Percentiles rank a stretch among this genome's conserved stretches.
These are phyloP conservation scores for Drosophila truncata DNA, from an alignment of 1,140 invertebrate species.

Conservation along the genomic window DNA sequence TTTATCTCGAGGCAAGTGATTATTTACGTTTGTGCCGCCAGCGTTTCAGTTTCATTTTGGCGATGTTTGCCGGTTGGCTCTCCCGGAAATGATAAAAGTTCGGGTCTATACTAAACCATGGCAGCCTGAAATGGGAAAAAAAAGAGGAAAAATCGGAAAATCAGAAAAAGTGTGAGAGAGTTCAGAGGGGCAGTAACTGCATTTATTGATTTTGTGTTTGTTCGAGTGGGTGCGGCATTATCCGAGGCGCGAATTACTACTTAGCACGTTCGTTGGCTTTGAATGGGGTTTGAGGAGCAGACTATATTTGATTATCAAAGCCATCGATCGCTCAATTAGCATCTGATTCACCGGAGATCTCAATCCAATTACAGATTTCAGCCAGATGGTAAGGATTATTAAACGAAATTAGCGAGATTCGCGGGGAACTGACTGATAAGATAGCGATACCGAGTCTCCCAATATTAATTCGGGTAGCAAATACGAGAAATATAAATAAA, in stretches of 20 bases:
- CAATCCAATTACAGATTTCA: conserved; percentile 30
- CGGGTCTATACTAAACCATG: neutral
- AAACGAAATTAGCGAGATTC: conserved; percentile 34
- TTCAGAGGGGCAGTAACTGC: conserved; percentile 20
- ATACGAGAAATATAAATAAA: conserved; percentile 24
- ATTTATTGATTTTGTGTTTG: conserved; percentile 57
- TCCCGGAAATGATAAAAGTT: conserved; percentile 22
- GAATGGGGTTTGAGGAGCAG: neutral
- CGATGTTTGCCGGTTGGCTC: conserved; percentile 14
- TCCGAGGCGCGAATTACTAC: conserved; percentile 22
- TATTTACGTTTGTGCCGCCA: conserved; percentile 78
- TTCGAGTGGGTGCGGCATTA: conserved; percentile 33
- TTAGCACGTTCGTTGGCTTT: conserved; percentile 18
- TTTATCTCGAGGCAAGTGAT: conserved; percentile 38
- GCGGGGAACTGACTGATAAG: conserved; percentile 33
- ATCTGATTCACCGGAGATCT: conserved; percentile 17
- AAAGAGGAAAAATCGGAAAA: neutral
- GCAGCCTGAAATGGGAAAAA: conserved; percentile 25
- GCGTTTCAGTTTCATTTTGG: conserved; percentile 72
- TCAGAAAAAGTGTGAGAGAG: neutral
- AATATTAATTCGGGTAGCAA: conserved; percentile 29
- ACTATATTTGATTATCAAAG: conserved; percentile 9
- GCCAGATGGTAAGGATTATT: conserved; percentile 8
- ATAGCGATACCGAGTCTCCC: neutral
- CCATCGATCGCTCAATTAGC: conserved; percentile 35